Percentiles rank a stretch among this genome's conserved stretches.
These are phyloP conservation scores for Pachyseris speciosa DNA, from an alignment of 64 coral and sea anemone genomes.

Conservation along the genomic window DNA sequence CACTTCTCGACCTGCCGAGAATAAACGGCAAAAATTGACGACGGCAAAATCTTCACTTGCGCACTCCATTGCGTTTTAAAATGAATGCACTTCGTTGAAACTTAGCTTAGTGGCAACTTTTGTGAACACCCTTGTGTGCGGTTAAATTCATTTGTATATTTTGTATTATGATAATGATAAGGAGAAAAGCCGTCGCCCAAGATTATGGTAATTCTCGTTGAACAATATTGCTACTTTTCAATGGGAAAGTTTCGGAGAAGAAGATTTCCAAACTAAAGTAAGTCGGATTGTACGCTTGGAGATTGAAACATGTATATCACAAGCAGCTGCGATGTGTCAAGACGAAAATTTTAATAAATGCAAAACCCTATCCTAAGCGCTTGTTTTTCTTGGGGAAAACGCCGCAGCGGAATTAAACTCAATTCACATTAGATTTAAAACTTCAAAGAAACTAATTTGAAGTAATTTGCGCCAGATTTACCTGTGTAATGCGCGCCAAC, in stretches of 20 bases:
- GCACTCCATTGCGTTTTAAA: not conserved
- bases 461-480: constrained; percentile 3
- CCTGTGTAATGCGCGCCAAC: not conserved
- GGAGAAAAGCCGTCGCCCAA: not conserved
- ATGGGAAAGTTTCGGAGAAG: not conserved
- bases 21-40: too few relatives aligned
- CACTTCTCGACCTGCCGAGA: not conserved
- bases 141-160: not conserved
- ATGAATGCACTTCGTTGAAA: not conserved
- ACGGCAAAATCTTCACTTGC: not conserved
- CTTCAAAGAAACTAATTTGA: constrained; percentile 13
- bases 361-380: not conserved
- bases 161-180: not conserved
- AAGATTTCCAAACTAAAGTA: not conserved
- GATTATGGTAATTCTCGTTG: not conserved
- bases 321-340: constrained; percentile 4
- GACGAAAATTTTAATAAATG: constrained; percentile 40
- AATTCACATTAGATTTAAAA: not conserved
- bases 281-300: not conserved
- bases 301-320: not conserved
- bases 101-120: constrained; percentile 3
- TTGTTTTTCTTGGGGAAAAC: constrained; percentile 1
- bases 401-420: not conserved
- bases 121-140: not conserved
- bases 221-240: not conserved